Conservation (phyloP, 2,888 invertebrate species). For the Steinernema scapterisci region DNA sequence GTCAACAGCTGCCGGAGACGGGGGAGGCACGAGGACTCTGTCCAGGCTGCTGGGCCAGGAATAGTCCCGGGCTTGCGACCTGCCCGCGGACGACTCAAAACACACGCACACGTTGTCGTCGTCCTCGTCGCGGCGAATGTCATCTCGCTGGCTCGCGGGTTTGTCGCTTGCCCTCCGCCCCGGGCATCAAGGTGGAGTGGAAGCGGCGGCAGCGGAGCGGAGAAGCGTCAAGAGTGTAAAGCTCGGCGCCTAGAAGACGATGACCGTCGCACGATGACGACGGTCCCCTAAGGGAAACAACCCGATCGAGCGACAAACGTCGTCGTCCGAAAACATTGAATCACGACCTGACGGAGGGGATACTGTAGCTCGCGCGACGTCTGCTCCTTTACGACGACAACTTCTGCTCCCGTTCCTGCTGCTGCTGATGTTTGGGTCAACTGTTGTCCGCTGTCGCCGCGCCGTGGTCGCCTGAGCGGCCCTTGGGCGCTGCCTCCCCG, state of each 20-base stretch:
- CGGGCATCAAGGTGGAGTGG: slow-evolving; percentile 27
- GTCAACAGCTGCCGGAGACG: slow-evolving; percentile 31
- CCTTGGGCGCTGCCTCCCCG: background rate
- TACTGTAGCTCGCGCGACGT: slow-evolving; percentile 9
- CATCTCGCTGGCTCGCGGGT: background rate
- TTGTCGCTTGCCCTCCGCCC: slow-evolving; percentile 1
- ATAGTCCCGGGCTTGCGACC: too few species aligned
- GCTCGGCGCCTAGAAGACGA: slow-evolving; percentile 25
- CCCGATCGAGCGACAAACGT: background rate
- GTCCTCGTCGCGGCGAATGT: background rate
- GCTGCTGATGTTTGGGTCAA: slow-evolving; percentile 13
- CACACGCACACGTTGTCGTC: slow-evolving; percentile 12
- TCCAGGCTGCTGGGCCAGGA: slow-evolving; percentile 19
- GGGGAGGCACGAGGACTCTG: background rate
- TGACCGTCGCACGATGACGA: slow-evolving; percentile 24
- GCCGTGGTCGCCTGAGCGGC: background rate
- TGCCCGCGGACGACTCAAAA: slow-evolving; percentile 25
- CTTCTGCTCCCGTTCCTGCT: background rate
- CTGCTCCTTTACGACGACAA: background rate
- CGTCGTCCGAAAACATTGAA: background rate
- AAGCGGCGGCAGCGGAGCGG: too few species aligned
- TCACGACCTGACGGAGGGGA: slow-evolving; percentile 1
- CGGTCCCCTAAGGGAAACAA: slow-evolving; percentile 22
- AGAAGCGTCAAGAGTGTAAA: slow-evolving; percentile 26
- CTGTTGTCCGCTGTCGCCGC: background rate